These are phyloP conservation scores for Cylloceria caligata DNA, from an alignment of 2,888 invertebrate species.

Conservation along the genomic window DNA sequence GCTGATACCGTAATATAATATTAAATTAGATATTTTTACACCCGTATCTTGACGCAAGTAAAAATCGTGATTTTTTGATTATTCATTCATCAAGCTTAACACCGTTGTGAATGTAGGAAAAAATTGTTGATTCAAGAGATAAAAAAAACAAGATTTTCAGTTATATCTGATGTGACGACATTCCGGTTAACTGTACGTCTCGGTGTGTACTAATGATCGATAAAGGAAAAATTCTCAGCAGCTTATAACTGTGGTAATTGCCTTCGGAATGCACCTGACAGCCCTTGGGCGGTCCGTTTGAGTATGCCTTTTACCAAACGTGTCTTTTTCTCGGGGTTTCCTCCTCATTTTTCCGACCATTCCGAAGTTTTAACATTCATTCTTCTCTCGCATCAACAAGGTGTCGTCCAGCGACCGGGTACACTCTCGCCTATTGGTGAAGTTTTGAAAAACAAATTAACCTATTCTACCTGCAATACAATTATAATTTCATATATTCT, in stretches of 20 bases:
- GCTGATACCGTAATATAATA: too few species aligned
- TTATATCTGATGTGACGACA: conserved; percentile 9
- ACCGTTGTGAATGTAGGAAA: too few species aligned
- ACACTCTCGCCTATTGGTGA: background rate
- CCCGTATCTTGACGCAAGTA: too few species aligned
- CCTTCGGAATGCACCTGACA: conserved; percentile 3
- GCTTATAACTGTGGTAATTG: background rate
- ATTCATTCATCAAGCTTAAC: too few species aligned
- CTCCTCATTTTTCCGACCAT: background rate
- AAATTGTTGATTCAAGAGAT: background rate
- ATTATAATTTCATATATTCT: background rate
- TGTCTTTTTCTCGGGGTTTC: background rate
- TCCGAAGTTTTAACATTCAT: background rate
- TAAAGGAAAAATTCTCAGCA: conserved; percentile 14
- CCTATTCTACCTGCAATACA: background rate
- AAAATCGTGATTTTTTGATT: too few species aligned
- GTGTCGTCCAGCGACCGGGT: background rate
- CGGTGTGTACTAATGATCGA: conserved; percentile 1
- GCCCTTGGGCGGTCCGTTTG: background rate
- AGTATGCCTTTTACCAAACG: background rate
- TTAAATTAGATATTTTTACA: too few species aligned
- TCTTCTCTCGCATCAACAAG: background rate
- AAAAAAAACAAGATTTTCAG: background rate
- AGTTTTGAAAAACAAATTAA: background rate
- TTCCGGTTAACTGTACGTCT: background rate